These are phyloP conservation scores for Antigone vipio DNA, from an alignment of 2,113 vertebrate genomes.

Conservation along the genomic window DNA sequence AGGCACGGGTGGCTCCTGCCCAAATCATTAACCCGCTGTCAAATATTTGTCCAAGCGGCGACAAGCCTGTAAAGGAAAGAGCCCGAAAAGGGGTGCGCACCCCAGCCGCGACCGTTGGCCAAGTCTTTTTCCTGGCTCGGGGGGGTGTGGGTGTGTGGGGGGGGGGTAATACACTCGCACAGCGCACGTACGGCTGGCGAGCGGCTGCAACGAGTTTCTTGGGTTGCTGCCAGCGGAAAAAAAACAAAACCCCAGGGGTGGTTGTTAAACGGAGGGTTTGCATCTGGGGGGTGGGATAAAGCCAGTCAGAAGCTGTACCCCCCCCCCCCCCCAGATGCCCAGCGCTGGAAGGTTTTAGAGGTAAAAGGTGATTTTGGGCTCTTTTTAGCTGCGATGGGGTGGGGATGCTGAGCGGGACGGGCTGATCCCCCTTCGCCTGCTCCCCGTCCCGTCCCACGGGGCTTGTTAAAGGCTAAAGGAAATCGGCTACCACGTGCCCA, in stretches of 20 bases:
- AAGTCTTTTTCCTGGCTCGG: neutral
- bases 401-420: neutral
- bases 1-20: neutral
- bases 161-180: neutral
- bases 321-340: neutral
- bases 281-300: neutral
- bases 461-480: constrained; percentile 20
- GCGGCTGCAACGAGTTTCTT: neutral
- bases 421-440: neutral
- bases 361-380: neutral
- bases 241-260: neutral
- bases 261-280: neutral
- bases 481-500: neutral
- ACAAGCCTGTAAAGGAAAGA: neutral
- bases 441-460: neutral
- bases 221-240: neutral
- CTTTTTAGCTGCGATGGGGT: neutral
- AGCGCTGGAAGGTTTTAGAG: neutral
- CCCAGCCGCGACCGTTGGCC: neutral
- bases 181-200: neutral
- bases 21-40: neutral
- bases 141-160: neutral
- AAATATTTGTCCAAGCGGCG: neutral
- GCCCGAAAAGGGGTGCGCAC: neutral
- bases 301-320: neutral